Conservation (phyloP, 2,888 invertebrate genomes). For the Notodonta ziczac region DNA sequence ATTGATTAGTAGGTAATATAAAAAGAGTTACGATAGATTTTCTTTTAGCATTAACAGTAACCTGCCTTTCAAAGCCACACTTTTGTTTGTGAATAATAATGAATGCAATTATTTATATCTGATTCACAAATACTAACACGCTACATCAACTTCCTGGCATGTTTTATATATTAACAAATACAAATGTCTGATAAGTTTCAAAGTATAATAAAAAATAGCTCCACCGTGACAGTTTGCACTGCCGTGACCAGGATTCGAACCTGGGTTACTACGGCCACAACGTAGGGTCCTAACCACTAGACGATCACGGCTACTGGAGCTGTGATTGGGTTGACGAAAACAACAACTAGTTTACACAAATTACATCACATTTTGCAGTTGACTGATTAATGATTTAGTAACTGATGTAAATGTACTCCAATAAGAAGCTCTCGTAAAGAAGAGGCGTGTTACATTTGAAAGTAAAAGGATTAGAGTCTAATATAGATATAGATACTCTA, state of each 20-base stretch:
- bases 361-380: neutral
- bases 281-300: conserved; percentile 90
- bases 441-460: neutral
- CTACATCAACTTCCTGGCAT: too few relatives aligned
- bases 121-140: too few relatives aligned
- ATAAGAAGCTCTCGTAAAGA: neutral
- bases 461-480: neutral
- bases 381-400: neutral
- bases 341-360: conserved; percentile 5
- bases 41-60: neutral
- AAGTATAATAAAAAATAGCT: conserved; percentile 20
- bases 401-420: neutral
- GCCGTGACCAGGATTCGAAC: conserved; percentile 89
- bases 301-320: conserved; percentile 80
- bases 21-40: too few relatives aligned
- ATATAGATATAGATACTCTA: too few relatives aligned
- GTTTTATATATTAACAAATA: too few relatives aligned
- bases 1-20: too few relatives aligned
- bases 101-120: neutral
- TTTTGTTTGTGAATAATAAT: neutral
- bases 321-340: conserved; percentile 42
- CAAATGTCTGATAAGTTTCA: too few relatives aligned
- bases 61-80: neutral
- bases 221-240: conserved; percentile 65
- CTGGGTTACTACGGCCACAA: conserved; percentile 89